Evolutionary conservation across 2,113 vertebrate species (phyloP), one percentile per base, ranked within the genome.

Genomic region (Apteryx owenii): DNA sequence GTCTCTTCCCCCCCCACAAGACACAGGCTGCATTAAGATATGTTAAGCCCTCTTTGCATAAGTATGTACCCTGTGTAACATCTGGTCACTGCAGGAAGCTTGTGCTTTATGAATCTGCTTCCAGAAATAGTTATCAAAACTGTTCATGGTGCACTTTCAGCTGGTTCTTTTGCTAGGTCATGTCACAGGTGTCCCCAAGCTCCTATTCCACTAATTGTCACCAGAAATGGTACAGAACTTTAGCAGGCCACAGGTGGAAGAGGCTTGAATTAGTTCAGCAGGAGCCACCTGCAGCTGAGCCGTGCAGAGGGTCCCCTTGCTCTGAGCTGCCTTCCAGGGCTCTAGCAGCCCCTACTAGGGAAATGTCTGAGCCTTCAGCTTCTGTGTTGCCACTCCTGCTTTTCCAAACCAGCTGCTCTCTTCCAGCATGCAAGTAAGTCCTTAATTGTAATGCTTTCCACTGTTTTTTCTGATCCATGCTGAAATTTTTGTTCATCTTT

Each of bases 31-130:
- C 46, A 19, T 48, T 48, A 18, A 38, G 56, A 8, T 12, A 46
- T 38, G 4, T 12, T 21, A 4, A 29, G 17, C 28, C 40, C 61
- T 23, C 7, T 4, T 12, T 25, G 21, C 21, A 16, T 42, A 5
- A 3, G 19, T 6, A 0, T 8, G 53, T 31, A 75, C 80, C 77
- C 11, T 1, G 0, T 4, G 36, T 5, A 3, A 2, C 53, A 6
- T 62, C 48, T 26, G 56, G 10, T 19, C 13, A 0, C 42, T 4
- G 29, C 16, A 20, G 79, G 29, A 42, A 6, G 18, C 4, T 46
- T 48, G 21, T 19, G 46, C n/a, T 40, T 38, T 60, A 6, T 0
- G 12, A 1, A 36, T 3, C 38, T 36, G 42, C 25, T 29, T 2
- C 70, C 53, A 81, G 62, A 53, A 82, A 28, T 0, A 51, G 65